Percentiles rank a stretch among this genome's conserved stretches.
Conservation (phyloP, 2,113 vertebrate species). For the Australoheros scitulus region DNA sequence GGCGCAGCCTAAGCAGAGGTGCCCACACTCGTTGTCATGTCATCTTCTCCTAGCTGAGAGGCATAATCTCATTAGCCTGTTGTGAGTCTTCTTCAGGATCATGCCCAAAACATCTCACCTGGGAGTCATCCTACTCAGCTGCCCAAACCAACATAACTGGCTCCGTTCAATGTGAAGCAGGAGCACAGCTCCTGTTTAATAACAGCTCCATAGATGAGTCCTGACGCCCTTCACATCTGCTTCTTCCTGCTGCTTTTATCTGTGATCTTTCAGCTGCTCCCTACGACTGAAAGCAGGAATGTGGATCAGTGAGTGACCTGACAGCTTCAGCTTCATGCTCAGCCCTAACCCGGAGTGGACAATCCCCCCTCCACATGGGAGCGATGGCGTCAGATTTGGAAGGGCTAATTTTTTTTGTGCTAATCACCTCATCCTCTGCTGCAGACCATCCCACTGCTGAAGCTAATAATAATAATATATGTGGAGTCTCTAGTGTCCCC, state of each 20-base stretch:
- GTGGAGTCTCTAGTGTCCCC: not conserved
- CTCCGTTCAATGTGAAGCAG: no score
- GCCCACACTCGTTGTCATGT: no score
- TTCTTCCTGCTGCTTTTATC: not conserved
- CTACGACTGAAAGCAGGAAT: not conserved
- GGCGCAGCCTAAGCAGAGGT: no score
- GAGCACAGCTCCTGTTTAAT: no score
- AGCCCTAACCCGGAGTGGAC: not conserved
- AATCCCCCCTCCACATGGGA: not conserved
- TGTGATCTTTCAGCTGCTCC: not conserved
- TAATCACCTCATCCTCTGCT: not conserved
- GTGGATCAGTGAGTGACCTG: not conserved
- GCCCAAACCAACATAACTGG: no score
- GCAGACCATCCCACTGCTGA: not conserved
- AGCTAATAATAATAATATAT: not conserved
- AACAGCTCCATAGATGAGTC: not conserved
- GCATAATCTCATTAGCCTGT: no score
- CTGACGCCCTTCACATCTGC: not conserved
- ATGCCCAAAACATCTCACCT: no score
- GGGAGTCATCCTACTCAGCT: no score
- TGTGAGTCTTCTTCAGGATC: no score
- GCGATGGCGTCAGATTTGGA: not conserved
- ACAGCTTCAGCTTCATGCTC: not conserved
- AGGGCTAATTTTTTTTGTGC: not conserved
- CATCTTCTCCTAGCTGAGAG: no score